These are phyloP conservation scores for Sebastes iracundus DNA, from an alignment of 2,797 vertebrate species.

Conservation along the genomic window DNA sequence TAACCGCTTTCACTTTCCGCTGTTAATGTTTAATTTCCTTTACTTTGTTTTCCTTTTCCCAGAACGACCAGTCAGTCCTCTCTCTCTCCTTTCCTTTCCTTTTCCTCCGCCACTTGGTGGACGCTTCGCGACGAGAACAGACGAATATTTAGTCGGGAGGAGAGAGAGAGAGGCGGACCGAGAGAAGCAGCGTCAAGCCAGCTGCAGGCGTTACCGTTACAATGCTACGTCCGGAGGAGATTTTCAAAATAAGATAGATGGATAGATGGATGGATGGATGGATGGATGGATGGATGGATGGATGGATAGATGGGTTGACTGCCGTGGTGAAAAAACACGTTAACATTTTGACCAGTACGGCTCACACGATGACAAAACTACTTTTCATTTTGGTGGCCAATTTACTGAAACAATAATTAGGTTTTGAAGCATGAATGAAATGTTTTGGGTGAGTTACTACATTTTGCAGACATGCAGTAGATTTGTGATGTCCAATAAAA, in stretches of 20 bases:
- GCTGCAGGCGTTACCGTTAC: neutral
- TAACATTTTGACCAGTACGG: too few relatives aligned
- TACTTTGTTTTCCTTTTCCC: slow-evolving; percentile 42
- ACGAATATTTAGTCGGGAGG: slow-evolving; percentile 62
- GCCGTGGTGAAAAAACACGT: too few relatives aligned
- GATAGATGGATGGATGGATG: too few relatives aligned
- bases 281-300: too few relatives aligned
- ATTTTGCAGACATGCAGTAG: too few relatives aligned
- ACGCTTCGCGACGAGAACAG: slow-evolving; percentile 66
- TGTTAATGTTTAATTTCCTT: slow-evolving; percentile 17
- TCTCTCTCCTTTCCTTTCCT: slow-evolving; percentile 22
- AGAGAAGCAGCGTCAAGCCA: neutral
- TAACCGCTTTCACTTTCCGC: slow-evolving; percentile 29
- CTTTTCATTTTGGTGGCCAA: too few relatives aligned
- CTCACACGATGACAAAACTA: too few relatives aligned
- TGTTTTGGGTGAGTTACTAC: too few relatives aligned
- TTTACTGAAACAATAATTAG: too few relatives aligned
- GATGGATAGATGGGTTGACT: too few relatives aligned
- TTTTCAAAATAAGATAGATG: slow-evolving; percentile 44
- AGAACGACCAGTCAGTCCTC: slow-evolving; percentile 9
- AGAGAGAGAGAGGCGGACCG: slow-evolving; percentile 63
- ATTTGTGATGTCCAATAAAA: too few relatives aligned
- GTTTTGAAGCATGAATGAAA: too few relatives aligned
- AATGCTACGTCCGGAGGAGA: neutral
- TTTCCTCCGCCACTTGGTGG: slow-evolving; percentile 53